Evolutionary conservation across 2,888 invertebrate genomes (phyloP), one percentile per base, ranked within the genome.

Genomic region (Gandaritis pyraliata): DNA sequence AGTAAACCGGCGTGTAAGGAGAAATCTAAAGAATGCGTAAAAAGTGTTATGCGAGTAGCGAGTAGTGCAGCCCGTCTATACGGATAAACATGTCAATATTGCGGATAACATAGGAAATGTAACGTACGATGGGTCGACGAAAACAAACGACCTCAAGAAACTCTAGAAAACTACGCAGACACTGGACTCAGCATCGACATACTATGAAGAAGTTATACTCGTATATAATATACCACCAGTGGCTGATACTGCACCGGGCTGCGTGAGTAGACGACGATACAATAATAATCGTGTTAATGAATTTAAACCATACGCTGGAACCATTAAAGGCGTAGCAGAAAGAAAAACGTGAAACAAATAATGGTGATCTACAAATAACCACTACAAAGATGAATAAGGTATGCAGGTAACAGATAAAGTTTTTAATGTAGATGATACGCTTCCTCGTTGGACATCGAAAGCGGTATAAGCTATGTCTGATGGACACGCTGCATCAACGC

Each of bases 401-500:
- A 41, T 13, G 16, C 43, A 11, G 43, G 16, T 58, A 71, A 72
- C 41, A 45, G 13, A 68, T 57, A 61, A 71, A 72, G 76, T 79
- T 78, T 74, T 78, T 74, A 70, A 75, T 72, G 72, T 78, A 43
- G 16, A 38, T 38, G n/a, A 43, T 43, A 75, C 72, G 81, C 78
- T 89, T 89, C 90, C 88, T 87, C 77, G 78, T 86, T 82, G 79
- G 81, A 74, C 78, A 88, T 84, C 82, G 88, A 88, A 90, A 88
- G 88, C 87, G 80, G 88, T 85, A 85, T 87, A 83, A 86, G 83
- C 83, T 82, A 83, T 80, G 85, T 85, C 83, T 83, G 87, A 86
- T 85, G 83, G 83, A 85, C 86, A 85, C 78, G 82, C 83, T 78
- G 79, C 76, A 74, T 75, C 75, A 72, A 71, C 69, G 77, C 76